phyloP scores from a whole-genome alignment of 1,140 invertebrate genomes.

The Drosophila neocordata region DNA sequence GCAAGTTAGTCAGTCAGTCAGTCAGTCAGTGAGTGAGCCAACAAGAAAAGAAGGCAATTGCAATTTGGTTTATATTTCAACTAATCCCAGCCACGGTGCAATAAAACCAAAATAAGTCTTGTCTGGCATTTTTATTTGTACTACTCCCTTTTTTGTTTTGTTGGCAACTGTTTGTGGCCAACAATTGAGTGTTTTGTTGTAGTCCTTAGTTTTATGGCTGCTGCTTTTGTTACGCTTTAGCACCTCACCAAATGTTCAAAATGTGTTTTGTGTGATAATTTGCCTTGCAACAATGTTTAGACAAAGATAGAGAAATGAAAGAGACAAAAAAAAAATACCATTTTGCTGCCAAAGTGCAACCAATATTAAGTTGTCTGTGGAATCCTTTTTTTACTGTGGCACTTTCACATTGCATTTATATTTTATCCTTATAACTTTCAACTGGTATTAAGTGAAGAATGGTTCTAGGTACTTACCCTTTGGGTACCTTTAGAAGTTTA shows the following conservation, averaged over 20 bases:
- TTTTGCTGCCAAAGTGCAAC: neutral
- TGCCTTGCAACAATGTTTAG: constrained; percentile 18
- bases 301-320: neutral
- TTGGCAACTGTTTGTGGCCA: constrained; percentile 32
- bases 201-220: constrained; percentile 54
- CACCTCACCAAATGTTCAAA: constrained; percentile 50
- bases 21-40: no score
- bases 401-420: neutral
- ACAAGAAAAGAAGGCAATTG: neutral
- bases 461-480: no score
- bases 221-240: constrained; percentile 46
- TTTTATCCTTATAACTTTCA: no score
- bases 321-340: neutral
- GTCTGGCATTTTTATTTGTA: constrained; percentile 4
- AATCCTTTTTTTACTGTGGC: neutral
- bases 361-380: neutral
- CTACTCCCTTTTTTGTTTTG: constrained; percentile 21
- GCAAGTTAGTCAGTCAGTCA: neutral
- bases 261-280: constrained; percentile 43
- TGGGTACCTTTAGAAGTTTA: no score
- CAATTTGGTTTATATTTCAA: constrained; percentile 27
- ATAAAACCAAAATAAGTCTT: neutral
- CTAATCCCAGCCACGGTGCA: constrained; percentile 34
- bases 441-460: no score
- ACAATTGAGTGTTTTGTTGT: constrained; percentile 21